Conservation (phyloP, 2,888 invertebrate genomes). For the Boloria selene region DNA sequence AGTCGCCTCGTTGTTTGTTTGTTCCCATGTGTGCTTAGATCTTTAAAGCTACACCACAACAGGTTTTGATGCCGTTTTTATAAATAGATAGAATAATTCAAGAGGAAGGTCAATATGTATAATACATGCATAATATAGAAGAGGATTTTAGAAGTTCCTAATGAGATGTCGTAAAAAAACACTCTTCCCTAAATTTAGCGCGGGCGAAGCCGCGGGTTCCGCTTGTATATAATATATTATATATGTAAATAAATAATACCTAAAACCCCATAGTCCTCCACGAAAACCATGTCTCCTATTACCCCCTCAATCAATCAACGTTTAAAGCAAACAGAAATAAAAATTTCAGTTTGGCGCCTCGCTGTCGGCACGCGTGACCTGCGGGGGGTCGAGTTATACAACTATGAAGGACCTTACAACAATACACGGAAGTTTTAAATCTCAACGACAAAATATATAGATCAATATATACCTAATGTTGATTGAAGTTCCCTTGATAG, state of each 20-base stretch:
- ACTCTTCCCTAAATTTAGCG: too few relatives aligned
- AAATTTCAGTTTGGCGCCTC: constrained; percentile 46
- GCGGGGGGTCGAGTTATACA: constrained; percentile 25
- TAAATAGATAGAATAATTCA: too few relatives aligned
- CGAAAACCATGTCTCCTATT: constrained; percentile 8
- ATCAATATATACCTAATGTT: constrained; percentile 24
- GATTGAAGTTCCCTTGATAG: neutral
- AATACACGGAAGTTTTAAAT: constrained; percentile 22
- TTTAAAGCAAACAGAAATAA: constrained; percentile 38
- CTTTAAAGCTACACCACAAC: too few relatives aligned
- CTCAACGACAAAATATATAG: constrained; percentile 14
- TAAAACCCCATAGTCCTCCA: constrained; percentile 9
- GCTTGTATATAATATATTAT: constrained; percentile 16
- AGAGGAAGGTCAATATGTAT: too few relatives aligned
- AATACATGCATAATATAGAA: too few relatives aligned
- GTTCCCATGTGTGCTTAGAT: too few relatives aligned
- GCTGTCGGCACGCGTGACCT: constrained; percentile 45
- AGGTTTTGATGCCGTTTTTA: too few relatives aligned
- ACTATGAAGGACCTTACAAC: constrained; percentile 13
- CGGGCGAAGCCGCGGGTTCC: too few relatives aligned
- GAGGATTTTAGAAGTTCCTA: too few relatives aligned
- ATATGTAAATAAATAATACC: constrained; percentile 19
- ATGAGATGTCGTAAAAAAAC: too few relatives aligned
- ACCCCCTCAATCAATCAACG: constrained; percentile 30
- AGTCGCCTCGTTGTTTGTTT: too few relatives aligned